Evolutionary conservation across 2,113 vertebrate genomes (phyloP).

Genomic region (Sphaerodactylus townsendi): DNA sequence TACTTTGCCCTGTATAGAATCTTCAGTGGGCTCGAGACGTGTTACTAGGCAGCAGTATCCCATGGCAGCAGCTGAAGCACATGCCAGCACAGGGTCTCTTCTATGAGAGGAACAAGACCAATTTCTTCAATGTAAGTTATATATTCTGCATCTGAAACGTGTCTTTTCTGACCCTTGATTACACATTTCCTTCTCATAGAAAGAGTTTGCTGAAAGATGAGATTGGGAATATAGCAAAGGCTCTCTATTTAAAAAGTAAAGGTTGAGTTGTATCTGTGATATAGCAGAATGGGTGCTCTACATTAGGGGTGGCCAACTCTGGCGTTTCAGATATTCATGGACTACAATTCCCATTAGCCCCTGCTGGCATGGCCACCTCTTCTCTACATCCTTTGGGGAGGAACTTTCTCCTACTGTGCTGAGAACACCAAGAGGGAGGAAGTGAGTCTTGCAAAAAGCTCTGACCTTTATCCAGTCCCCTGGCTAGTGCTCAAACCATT

Average conservation of each 20-base stretch:
- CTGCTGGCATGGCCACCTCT: too few relatives aligned
- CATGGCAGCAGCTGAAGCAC: slow-evolving; percentile 99
- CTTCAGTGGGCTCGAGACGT: slow-evolving; percentile 98
- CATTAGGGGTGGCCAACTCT: too few relatives aligned
- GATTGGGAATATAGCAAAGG: neutral
- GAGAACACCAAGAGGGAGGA: neutral
- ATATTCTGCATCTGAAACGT: slow-evolving; percentile 42
- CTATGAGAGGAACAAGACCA: slow-evolving; percentile 99
- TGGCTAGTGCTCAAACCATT: neutral
- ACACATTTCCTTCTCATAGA: slow-evolving; percentile 28
- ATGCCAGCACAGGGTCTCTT: slow-evolving; percentile 99
- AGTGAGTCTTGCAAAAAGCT: neutral
- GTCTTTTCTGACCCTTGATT: neutral
- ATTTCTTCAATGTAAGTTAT: slow-evolving; percentile 98
- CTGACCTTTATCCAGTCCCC: neutral
- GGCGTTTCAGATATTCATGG: too few relatives aligned
- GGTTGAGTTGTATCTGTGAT: neutral
- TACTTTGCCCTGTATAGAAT: slow-evolving; percentile 85
- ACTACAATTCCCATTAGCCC: too few relatives aligned
- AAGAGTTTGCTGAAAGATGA: accelerated
- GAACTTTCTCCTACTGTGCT: too few relatives aligned
- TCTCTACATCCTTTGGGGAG: neutral
- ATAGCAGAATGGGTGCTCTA: neutral
- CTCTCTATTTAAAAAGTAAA: accelerated
- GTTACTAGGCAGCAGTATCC: slow-evolving; percentile 97